A percentile compares a stretch with the other conserved stretches of the same genome.
Conservation (phyloP, 2,113 vertebrate species). For the Lampris incognitus region DNA sequence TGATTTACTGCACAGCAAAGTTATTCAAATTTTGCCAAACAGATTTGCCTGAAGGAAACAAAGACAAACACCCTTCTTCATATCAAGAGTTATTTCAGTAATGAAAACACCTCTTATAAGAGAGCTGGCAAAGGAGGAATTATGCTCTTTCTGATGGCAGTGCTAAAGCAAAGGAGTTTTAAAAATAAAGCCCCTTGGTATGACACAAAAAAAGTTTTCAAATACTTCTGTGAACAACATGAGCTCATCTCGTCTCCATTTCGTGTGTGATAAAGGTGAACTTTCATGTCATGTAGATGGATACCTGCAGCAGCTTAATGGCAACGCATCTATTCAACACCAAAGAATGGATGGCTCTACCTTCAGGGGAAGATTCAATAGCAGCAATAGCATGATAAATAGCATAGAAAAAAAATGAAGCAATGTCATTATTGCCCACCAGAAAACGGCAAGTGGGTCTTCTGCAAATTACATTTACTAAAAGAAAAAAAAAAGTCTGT, state of each 20-base stretch:
- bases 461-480: constrained; percentile 79
- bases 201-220: not conserved
- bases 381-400: constrained; percentile 82
- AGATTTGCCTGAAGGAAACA: not conserved
- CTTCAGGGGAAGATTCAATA: constrained; percentile 81
- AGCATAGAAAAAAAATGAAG: constrained; percentile 81
- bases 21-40: not conserved
- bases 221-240: not conserved
- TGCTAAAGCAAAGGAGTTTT: too few relatives aligned
- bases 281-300: constrained; percentile 57
- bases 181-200: too few relatives aligned
- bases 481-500: constrained; percentile 55
- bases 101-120: constrained; percentile 14
- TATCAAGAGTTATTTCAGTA: constrained; percentile 1
- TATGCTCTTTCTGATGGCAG: not conserved
- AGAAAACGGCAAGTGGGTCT: constrained; percentile 80
- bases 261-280: constrained; percentile 53
- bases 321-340: constrained; percentile 64
- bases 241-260: constrained; percentile 38
- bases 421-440: constrained; percentile 79
- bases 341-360: constrained; percentile 78
- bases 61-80: not conserved
- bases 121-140: constrained; percentile 44
- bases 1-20: not conserved
- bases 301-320: constrained; percentile 49